Evolutionary conservation across 1,140 invertebrate genomes (phyloP).

Genomic region (Luehdorfia chinensis): DNA sequence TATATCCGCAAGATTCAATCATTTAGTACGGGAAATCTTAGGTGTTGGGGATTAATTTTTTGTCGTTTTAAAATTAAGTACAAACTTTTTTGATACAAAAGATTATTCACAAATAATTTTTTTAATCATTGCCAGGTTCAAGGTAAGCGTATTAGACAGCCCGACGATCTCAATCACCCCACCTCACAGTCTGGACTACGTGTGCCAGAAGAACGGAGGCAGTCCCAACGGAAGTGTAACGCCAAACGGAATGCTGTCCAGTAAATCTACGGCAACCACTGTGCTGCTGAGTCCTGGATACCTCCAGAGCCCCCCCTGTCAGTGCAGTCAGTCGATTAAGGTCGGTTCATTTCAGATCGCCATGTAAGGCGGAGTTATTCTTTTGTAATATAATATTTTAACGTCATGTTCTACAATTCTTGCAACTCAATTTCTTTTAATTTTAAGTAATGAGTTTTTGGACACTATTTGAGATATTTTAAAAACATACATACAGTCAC

Average conservation of each 20-base stretch:
- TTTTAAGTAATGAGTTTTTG: no score
- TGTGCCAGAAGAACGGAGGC: constrained; percentile 37
- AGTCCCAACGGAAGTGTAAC: constrained; percentile 55
- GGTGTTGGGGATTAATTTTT: no score
- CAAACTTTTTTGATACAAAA: no score
- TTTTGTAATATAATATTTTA: not conserved
- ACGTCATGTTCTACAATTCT: no score
- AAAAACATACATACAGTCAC: no score
- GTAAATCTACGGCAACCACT: constrained; percentile 41
- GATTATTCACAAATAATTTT: no score
- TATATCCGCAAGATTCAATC: no score
- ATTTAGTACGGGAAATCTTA: no score
- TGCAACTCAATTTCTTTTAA: no score
- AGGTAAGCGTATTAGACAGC: constrained; percentile 53
- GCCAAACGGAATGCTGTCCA: constrained; percentile 56
- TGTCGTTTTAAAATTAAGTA: no score
- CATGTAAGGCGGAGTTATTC: not conserved
- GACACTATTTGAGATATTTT: no score
- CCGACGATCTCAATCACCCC: constrained; percentile 65
- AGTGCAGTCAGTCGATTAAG: constrained; percentile 66
- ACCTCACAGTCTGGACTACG: constrained; percentile 64
- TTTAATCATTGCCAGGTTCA: constrained; percentile 35
- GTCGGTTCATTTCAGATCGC: constrained; percentile 33
- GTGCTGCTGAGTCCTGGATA: constrained; percentile 60
- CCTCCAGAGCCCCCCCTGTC: constrained; percentile 52